Evolutionary conservation across 2,888 invertebrate species (phyloP).

Genomic region (Byasa hedistus): DNA sequence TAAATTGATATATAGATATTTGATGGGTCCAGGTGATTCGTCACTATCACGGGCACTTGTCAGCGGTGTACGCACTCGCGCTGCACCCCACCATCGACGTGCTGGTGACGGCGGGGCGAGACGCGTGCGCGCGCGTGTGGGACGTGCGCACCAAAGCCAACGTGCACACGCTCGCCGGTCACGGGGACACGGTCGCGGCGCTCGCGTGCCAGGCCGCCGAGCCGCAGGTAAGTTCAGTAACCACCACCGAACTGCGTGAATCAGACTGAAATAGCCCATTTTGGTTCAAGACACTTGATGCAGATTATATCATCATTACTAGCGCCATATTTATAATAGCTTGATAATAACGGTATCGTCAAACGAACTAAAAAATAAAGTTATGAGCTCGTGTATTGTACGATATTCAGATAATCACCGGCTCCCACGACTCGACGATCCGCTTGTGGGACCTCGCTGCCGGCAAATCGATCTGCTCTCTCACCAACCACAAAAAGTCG

Average conservation of each 20-base stretch:
- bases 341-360: no score
- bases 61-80: slow-evolving; percentile 95
- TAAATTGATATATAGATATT: no score
- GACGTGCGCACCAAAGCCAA: slow-evolving; percentile 99
- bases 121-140: slow-evolving; percentile 98
- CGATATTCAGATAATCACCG: slow-evolving; percentile 88
- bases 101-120: slow-evolving; percentile 94
- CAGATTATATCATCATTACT: no score
- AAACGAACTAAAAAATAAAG: no score
- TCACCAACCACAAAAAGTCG: slow-evolving; percentile 99
- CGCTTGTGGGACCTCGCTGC: slow-evolving; percentile 98
- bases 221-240: slow-evolving; percentile 84
- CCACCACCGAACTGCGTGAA: no score
- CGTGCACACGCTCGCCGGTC: slow-evolving; percentile 96
- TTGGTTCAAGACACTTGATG: no score
- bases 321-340: no score
- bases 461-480: slow-evolving; percentile 94
- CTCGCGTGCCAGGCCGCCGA: slow-evolving; percentile 95
- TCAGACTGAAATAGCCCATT: no score
- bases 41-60: slow-evolving; percentile 99
- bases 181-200: slow-evolving; percentile 98
- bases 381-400: no score
- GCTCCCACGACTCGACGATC: slow-evolving; percentile 98
- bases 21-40: slow-evolving; percentile 85
- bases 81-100: slow-evolving; percentile 98